Evolutionary conservation across 2,888 invertebrate genomes (phyloP).

Genomic region (Aradus depressus): DNA sequence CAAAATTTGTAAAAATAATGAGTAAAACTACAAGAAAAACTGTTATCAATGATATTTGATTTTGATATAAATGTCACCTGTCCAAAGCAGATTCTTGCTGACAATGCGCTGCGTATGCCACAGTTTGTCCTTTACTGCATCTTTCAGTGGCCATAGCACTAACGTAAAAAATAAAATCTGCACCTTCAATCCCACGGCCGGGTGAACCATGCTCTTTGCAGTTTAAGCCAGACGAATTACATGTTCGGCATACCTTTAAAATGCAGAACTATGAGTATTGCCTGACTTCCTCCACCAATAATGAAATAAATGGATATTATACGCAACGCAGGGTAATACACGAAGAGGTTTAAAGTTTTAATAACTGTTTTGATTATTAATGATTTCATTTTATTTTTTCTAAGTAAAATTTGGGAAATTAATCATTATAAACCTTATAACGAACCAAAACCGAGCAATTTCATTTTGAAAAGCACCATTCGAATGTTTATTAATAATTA

Average conservation of each 20-base stretch:
- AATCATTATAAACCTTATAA: too few relatives aligned
- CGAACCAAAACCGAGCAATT: too few relatives aligned
- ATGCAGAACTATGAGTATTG: neutral
- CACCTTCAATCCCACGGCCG: slow-evolving; percentile 60
- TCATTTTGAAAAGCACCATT: too few relatives aligned
- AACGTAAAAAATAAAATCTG: slow-evolving; percentile 94
- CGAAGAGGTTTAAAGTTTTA: too few relatives aligned
- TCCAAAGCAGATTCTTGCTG: slow-evolving; percentile 91
- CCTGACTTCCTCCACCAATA: too few relatives aligned
- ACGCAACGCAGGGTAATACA: too few relatives aligned
- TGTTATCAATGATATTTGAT: neutral
- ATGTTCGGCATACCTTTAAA: slow-evolving; percentile 68
- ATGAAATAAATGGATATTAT: too few relatives aligned
- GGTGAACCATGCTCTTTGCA: slow-evolving; percentile 51
- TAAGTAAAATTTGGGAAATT: too few relatives aligned
- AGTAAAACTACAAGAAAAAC: neutral
- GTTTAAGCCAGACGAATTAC: slow-evolving; percentile 74
- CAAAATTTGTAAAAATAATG: neutral
- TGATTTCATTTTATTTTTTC: too few relatives aligned
- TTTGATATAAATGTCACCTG: slow-evolving; percentile 45
- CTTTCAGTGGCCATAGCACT: slow-evolving; percentile 86
- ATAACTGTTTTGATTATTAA: too few relatives aligned
- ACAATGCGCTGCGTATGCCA: slow-evolving; percentile 97
- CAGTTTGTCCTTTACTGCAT: slow-evolving; percentile 83
- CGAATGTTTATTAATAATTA: too few relatives aligned